These are phyloP conservation scores for Mythimna ferrago DNA, from an alignment of 2,888 invertebrate genomes.

Conservation along the genomic window DNA sequence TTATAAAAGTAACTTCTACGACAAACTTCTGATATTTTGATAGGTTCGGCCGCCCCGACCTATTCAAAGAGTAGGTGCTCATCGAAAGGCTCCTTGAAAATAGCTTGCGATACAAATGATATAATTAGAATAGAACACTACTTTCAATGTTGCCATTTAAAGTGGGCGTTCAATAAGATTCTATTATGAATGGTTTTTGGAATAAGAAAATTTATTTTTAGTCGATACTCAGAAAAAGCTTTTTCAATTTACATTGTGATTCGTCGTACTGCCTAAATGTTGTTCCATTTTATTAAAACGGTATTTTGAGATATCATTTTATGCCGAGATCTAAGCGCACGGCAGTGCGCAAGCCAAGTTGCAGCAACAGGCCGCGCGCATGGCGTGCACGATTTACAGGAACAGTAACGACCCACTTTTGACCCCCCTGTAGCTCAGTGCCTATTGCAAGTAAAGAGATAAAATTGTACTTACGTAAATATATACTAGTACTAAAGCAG, in stretches of 20 bases:
- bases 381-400: too few relatives aligned
- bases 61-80: slow-evolving; percentile 5
- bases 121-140: slow-evolving; percentile 13
- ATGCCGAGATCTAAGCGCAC: neutral
- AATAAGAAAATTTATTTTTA: slow-evolving; percentile 26
- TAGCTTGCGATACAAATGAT: neutral
- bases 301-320: slow-evolving; percentile 3
- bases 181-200: slow-evolving; percentile 5
- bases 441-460: too few relatives aligned
- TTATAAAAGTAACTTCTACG: slow-evolving; percentile 3
- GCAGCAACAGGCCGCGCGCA: too few relatives aligned
- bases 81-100: slow-evolving; percentile 15
- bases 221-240: slow-evolving; percentile 7
- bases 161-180: slow-evolving; percentile 24
- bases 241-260: slow-evolving; percentile 16
- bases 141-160: slow-evolving; percentile 7
- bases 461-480: too few relatives aligned
- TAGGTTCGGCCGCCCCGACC: slow-evolving; percentile 5
- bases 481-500: too few relatives aligned
- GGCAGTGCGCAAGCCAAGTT: too few relatives aligned
- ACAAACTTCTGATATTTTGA: slow-evolving; percentile 23
- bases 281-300: slow-evolving; percentile 14
- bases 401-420: too few relatives aligned
- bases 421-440: too few relatives aligned
- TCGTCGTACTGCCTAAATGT: slow-evolving; percentile 8